Percentiles rank a stretch among this genome's conserved stretches.
These are phyloP conservation scores for Apocrypta bakeri DNA, from an alignment of 1,140 invertebrate species.

Conservation along the genomic window DNA sequence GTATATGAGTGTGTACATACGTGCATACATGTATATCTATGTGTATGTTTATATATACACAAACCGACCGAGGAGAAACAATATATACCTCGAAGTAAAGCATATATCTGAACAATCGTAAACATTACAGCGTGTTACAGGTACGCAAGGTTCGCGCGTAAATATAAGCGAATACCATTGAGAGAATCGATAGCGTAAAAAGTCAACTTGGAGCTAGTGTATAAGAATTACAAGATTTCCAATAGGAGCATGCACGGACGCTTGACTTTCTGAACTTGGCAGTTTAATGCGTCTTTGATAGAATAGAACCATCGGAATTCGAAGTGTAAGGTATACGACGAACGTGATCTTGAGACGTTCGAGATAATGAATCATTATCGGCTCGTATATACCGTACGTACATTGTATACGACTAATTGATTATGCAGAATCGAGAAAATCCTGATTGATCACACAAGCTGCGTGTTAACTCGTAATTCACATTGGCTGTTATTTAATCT, in stretches of 20 bases:
- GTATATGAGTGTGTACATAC: too few relatives aligned
- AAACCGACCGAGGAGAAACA: background rate
- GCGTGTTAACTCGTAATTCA: too few relatives aligned
- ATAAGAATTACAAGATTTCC: constrained; percentile 4
- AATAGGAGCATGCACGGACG: background rate
- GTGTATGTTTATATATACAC: background rate
- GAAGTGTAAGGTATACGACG: too few relatives aligned
- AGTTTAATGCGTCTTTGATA: too few relatives aligned
- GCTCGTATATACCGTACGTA: background rate
- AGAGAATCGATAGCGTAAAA: background rate
- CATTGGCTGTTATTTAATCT: too few relatives aligned
- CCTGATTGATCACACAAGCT: background rate
- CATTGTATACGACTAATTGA: background rate
- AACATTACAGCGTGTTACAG: background rate
- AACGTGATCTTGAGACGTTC: background rate
- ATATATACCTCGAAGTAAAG: too few relatives aligned
- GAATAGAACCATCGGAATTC: too few relatives aligned
- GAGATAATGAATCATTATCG: background rate
- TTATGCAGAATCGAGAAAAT: background rate
- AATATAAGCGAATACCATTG: background rate
- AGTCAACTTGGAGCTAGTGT: background rate
- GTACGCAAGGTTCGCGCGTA: background rate
- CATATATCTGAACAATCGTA: background rate
- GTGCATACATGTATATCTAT: too few relatives aligned
- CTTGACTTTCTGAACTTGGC: background rate